Conservation (phyloP, 2,113 vertebrate genomes). For the Peucedramus taeniatus region DNA sequence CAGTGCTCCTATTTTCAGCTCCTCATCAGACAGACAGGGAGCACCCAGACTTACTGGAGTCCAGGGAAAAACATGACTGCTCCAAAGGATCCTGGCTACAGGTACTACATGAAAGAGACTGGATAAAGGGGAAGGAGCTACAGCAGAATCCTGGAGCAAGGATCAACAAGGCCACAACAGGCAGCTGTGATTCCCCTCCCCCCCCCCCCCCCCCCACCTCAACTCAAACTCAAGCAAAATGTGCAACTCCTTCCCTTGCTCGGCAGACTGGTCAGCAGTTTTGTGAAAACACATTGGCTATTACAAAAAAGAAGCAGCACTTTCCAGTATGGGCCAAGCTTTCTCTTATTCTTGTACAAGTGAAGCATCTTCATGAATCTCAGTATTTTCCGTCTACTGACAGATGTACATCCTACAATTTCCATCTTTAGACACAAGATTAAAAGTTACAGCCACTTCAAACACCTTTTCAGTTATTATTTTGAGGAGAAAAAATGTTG, state of each 20-base stretch:
- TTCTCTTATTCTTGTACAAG: neutral
- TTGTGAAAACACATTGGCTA: neutral
- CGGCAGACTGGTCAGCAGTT: neutral
- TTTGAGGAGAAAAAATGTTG: too few relatives aligned
- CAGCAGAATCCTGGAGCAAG: neutral
- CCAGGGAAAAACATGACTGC: neutral
- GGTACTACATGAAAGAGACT: neutral
- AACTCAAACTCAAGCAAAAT: neutral
- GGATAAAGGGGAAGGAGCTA: neutral
- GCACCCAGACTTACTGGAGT: accelerated
- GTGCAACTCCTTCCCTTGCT: neutral
- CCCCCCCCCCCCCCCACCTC: accelerated
- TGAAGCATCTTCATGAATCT: neutral
- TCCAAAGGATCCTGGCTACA: neutral
- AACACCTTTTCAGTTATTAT: neutral
- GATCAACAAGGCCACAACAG: neutral
- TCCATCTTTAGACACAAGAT: neutral
- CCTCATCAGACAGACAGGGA: neutral
- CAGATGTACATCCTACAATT: neutral
- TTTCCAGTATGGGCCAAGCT: neutral
- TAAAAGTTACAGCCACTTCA: neutral
- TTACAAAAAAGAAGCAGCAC: neutral
- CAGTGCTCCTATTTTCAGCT: neutral
- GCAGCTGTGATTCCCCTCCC: neutral
- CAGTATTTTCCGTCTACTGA: neutral